Percentiles rank a stretch among this genome's conserved stretches.
These are phyloP conservation scores for Cheilosia scutellata DNA, from an alignment of 2,888 invertebrate genomes.

Conservation along the genomic window DNA sequence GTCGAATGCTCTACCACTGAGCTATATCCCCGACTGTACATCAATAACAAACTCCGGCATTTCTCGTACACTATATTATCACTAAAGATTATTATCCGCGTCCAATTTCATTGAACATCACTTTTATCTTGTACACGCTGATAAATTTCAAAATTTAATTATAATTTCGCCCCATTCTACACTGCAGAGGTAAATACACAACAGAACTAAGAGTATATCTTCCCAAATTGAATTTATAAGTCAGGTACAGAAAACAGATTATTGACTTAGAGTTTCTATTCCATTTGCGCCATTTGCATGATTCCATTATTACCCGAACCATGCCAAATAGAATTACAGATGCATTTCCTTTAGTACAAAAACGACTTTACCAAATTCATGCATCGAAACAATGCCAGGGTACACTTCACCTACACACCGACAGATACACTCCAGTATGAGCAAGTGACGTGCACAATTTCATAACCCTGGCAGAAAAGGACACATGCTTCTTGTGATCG, in stretches of 20 bases:
- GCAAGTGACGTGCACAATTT: constrained; percentile 2
- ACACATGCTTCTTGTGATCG: constrained; percentile 18
- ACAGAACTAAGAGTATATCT: neutral
- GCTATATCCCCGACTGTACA: constrained; percentile 76
- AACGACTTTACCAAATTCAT: constrained; percentile 45
- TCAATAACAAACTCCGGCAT: neutral
- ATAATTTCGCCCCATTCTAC: neutral
- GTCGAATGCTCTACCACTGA: constrained; percentile 80
- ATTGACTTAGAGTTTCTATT: constrained; percentile 39
- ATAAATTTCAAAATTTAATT: constrained; percentile 17
- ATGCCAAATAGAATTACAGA: constrained; percentile 45
- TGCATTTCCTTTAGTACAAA: constrained; percentile 10
- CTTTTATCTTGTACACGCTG: constrained; percentile 26
- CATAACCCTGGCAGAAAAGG: neutral
- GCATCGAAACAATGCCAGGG: constrained; percentile 49
- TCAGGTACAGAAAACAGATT: constrained; percentile 36
- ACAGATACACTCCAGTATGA: neutral
- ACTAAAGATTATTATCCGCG: neutral
- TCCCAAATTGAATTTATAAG: constrained; percentile 51
- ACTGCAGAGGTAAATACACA: neutral
- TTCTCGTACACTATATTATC: neutral
- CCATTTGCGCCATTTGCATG: constrained; percentile 24
- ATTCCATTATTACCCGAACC: constrained; percentile 20
- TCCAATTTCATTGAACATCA: neutral
- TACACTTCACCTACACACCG: neutral